Percentiles rank a stretch among this genome's conserved stretches.
Conservation (phyloP, 2,797 vertebrate genomes). For the Typhlichthys eigenmanni region DNA sequence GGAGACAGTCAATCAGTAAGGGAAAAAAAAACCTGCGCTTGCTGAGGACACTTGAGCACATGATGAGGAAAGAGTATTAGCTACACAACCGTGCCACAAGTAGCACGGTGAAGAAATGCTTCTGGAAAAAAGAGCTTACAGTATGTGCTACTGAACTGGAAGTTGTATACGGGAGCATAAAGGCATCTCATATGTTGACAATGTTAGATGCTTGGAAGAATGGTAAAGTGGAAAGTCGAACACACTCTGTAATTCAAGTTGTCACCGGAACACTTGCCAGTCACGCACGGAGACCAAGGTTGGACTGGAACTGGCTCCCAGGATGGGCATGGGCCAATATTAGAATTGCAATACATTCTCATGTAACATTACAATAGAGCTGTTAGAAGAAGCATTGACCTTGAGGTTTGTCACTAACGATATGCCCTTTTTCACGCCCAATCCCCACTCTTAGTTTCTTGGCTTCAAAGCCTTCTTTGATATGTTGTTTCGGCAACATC, state of each 20-base stretch:
- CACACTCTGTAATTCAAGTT: slow-evolving; percentile 28
- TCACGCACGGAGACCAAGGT: slow-evolving; percentile 41
- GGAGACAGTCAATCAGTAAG: slow-evolving; percentile 66
- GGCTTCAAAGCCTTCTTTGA: slow-evolving; percentile 68
- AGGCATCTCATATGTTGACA: slow-evolving; percentile 46
- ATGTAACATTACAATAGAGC: slow-evolving; percentile 40
- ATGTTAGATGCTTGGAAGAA: slow-evolving; percentile 17
- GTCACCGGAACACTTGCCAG: slow-evolving; percentile 31
- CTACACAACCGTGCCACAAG: slow-evolving; percentile 23
- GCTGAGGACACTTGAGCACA: slow-evolving; percentile 55
- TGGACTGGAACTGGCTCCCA: slow-evolving; percentile 38
- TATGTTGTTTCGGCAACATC: slow-evolving; percentile 62
- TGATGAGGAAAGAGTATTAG: slow-evolving; percentile 49
- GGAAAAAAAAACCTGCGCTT: slow-evolving; percentile 43
- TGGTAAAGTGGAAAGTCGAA: slow-evolving; percentile 35
- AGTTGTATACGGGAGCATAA: slow-evolving; percentile 15
- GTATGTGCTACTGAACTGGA: slow-evolving; percentile 10
- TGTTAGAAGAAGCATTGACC: slow-evolving; percentile 42
- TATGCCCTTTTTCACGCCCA: slow-evolving; percentile 37
- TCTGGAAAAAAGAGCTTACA: slow-evolving; percentile 22
- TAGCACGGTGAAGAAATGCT: slow-evolving; percentile 5
- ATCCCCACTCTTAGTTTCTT: slow-evolving; percentile 28
- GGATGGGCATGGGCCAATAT: slow-evolving; percentile 24
- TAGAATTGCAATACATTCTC: slow-evolving; percentile 52
- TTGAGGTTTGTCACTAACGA: slow-evolving; percentile 56